These are phyloP conservation scores for Saguinus imperator DNA, from an alignment of 2,113 vertebrate species.

Conservation along the genomic window DNA sequence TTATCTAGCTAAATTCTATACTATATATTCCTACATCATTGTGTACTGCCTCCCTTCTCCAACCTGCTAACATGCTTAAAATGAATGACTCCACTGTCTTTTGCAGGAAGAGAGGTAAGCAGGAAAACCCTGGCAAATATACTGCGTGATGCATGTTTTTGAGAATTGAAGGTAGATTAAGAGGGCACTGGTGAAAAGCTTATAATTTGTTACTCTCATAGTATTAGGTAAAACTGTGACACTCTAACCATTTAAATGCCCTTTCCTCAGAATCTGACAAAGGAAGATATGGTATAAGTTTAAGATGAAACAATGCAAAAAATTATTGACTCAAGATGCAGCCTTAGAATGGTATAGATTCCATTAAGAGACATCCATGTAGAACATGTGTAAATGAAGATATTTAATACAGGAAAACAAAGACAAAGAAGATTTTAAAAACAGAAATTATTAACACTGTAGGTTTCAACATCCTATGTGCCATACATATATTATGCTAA, in stretches of 20 bases:
- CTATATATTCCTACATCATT: not conserved
- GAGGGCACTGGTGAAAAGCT: not conserved
- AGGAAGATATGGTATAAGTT: not conserved
- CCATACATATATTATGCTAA: not conserved
- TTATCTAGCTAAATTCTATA: fast-evolving
- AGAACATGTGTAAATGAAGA: not conserved
- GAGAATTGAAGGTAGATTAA: not conserved
- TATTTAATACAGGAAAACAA: not conserved
- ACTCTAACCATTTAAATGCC: not conserved
- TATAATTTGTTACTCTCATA: not conserved
- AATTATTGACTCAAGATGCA: not conserved
- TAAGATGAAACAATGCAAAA: not conserved
- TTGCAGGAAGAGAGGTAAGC: not conserved
- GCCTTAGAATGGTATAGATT: not conserved
- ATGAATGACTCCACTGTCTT: not conserved
- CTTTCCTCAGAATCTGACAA: not conserved
- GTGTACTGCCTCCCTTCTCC: not conserved
- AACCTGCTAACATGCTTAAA: not conserved
- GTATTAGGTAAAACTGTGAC: not conserved
- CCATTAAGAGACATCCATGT: not conserved
- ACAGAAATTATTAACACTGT: not conserved
- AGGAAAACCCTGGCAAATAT: not conserved
- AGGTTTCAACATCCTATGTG: not conserved
- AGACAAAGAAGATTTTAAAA: not conserved
- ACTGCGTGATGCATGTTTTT: not conserved